Evolutionary conservation across 2,113 vertebrate genomes (phyloP).

Genomic region (Eonycteris spelaea): DNA sequence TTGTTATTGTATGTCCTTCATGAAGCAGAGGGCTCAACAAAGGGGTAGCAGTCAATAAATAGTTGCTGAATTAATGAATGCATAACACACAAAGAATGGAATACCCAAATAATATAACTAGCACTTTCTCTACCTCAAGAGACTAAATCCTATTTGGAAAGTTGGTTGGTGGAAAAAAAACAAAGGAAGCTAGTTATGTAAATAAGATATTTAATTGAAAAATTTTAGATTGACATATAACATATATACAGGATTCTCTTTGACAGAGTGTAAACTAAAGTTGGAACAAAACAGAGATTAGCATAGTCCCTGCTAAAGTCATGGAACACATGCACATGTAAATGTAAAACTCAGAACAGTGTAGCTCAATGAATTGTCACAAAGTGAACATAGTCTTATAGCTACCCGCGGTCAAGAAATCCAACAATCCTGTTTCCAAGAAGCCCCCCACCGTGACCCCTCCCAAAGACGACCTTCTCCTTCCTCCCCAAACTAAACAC

Average conservation of each 20-base stretch:
- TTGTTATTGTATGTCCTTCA: not conserved
- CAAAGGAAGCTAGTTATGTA: not conserved
- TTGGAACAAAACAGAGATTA: not conserved
- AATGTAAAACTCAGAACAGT: not conserved
- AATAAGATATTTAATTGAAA: not conserved
- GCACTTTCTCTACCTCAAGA: not conserved
- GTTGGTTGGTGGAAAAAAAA: not conserved
- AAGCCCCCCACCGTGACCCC: not conserved
- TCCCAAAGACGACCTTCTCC: not conserved
- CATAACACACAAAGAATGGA: not conserved
- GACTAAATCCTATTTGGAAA: not conserved
- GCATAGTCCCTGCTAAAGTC: not conserved
- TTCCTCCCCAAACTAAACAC: not conserved
- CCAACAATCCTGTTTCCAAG: not conserved
- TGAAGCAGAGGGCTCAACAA: not conserved
- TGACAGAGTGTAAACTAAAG: not conserved
- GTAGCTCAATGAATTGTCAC: not conserved
- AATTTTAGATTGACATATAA: not conserved
- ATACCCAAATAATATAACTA: not conserved
- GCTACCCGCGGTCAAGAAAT: not conserved
- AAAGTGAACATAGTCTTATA: not conserved
- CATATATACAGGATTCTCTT: not conserved
- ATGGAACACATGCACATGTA: not conserved
- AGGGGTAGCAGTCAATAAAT: not conserved
- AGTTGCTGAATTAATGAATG: not conserved